Base-by-base conservation (phyloP, 2,797 vertebrate species). In the Myiotriccus ornatus region DNA sequence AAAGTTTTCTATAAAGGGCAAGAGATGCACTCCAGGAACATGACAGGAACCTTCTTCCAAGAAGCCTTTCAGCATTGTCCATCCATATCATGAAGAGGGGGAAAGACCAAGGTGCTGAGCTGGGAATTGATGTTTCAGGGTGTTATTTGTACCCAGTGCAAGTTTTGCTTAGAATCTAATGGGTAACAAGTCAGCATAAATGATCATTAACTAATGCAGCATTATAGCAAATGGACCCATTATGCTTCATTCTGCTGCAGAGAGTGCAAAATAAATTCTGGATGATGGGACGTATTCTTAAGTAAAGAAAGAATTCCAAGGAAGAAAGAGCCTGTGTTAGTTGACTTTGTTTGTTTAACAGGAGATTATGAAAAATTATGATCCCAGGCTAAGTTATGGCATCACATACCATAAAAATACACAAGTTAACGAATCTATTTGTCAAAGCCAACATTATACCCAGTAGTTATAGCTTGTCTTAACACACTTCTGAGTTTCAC, bases 241-340 rank as follows among this genome's bases (percentile, higher is more conserved):
- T 96, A 93, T 14, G 52, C 22, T 85, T 71, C 50, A 14, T 79
- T 87, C 53, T 64, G 25, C 76, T 96, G 83, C 35, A 16, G 27
- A 41, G 49, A 94, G 63, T 64, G 74, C 85, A 91, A 79, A 92
- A 95, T 96, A 94, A 93, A 96, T 96, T 87, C 69, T 88, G 41
- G 24, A 27, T 91, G 87, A 94, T 91, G 67, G 89, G 63, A 90
- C 49, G 43, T 34, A 62, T 64, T 93, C 82, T 90, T 35, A 53
- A 46, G 53, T 89, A 91, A 91, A 76, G n/a, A 86, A 68, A 44
- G 93, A 89, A 60, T 87, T 94, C 90, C 67, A 62, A 43, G n/a
- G 83, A 56, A 69, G 87, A 63, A 92, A 23, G 71, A 52, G 57
- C 15, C 52, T 63, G 14, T 81, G 60, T 56, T 90, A 60, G 30